These are phyloP conservation scores for Girardia tigrina DNA, from an alignment of 2,888 invertebrate genomes.

Conservation along the genomic window DNA sequence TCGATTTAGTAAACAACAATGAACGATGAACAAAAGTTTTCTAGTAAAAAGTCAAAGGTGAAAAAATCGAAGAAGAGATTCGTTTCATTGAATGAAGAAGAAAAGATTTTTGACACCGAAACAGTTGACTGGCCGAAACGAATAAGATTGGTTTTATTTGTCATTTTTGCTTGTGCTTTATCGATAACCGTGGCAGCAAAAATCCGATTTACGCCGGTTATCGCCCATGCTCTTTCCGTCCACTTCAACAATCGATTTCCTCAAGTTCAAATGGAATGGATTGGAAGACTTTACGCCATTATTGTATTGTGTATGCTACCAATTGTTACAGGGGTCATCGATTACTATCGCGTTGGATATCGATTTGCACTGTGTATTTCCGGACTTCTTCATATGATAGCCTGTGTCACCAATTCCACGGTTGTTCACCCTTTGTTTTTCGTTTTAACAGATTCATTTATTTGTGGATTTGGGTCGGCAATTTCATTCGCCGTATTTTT, in stretches of 20 bases:
- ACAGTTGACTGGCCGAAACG: background rate
- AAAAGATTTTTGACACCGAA: background rate
- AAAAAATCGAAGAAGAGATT: background rate
- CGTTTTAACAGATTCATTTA: conserved; percentile 26
- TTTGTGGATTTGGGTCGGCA: conserved; percentile 30
- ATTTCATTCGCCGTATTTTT: conserved; percentile 26
- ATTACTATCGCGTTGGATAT: conserved; percentile 8
- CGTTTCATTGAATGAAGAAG: background rate
- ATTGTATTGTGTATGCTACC: conserved; percentile 18
- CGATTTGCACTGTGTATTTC: conserved; percentile 21
- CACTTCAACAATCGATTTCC: background rate
- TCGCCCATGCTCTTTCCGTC: background rate
- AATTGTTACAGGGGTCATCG: conserved; percentile 16
- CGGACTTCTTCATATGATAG: background rate
- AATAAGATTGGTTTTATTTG: background rate
- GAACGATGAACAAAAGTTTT: background rate
- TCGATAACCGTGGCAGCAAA: background rate
- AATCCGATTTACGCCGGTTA: background rate
- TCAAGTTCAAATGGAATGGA: conserved; percentile 33
- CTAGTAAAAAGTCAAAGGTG: background rate
- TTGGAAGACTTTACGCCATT: conserved; percentile 11
- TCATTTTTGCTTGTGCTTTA: background rate
- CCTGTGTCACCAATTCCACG: background rate
- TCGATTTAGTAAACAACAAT: background rate
- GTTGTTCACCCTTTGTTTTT: conserved; percentile 24